Conservation (phyloP, 2,113 vertebrate species). For the Puntigrus tetrazona region DNA sequence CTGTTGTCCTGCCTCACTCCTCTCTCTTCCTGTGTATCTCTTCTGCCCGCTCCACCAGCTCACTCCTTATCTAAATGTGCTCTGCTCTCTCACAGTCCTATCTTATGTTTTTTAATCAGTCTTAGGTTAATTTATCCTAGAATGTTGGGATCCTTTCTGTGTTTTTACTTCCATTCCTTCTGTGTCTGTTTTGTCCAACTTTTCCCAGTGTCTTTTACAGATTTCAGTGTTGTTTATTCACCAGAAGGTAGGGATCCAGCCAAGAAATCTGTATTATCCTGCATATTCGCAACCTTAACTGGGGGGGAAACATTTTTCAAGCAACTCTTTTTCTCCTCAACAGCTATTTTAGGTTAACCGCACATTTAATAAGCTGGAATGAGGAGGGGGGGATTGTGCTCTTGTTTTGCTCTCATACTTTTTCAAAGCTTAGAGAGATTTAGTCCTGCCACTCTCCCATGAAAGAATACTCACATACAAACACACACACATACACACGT, state of each 20-base stretch:
- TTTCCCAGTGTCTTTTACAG: slow-evolving; percentile 42
- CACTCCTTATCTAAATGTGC: slow-evolving; percentile 34
- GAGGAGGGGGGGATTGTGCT: slow-evolving; percentile 49
- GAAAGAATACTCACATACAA: slow-evolving; percentile 35
- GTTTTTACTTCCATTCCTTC: slow-evolving; percentile 14
- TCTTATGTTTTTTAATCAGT: slow-evolving; percentile 35
- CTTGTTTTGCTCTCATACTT: slow-evolving; percentile 42
- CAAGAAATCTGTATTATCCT: slow-evolving; percentile 47
- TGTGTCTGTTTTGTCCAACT: background rate
- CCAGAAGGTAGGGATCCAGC: slow-evolving; percentile 35
- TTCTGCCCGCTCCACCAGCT: slow-evolving; percentile 33
- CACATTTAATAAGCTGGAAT: slow-evolving; percentile 72
- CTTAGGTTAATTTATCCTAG: slow-evolving; percentile 8
- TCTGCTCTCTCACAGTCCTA: slow-evolving; percentile 14
- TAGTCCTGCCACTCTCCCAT: slow-evolving; percentile 47
- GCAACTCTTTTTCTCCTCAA: slow-evolving; percentile 54
- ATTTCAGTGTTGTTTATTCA: slow-evolving; percentile 45
- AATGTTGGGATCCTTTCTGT: slow-evolving; percentile 39
- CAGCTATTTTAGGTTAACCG: slow-evolving; percentile 75
- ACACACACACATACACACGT: background rate
- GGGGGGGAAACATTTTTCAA: slow-evolving; percentile 51
- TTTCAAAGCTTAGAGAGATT: slow-evolving; percentile 47
- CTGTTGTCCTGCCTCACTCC: slow-evolving; percentile 30
- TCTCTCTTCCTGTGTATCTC: slow-evolving; percentile 54
- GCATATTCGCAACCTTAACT: slow-evolving; percentile 53